Evolutionary conservation across 2,797 vertebrate species (phyloP).

Genomic region (Gephyroberyx darwinii): DNA sequence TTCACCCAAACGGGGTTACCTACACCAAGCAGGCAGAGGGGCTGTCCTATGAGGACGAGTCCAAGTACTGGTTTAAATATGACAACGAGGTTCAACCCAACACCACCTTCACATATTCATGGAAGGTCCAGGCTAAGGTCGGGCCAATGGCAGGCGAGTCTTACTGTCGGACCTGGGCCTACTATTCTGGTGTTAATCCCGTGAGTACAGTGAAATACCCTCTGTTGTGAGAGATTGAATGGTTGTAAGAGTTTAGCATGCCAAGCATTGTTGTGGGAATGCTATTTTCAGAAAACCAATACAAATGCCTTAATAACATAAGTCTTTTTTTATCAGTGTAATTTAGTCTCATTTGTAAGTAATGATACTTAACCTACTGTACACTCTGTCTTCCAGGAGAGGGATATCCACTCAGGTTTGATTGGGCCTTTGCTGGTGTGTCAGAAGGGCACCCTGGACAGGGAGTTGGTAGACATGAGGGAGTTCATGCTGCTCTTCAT

Average conservation of each 20-base stretch:
- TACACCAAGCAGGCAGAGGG: conserved; percentile 96
- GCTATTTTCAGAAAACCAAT: neutral
- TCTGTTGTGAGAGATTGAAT: neutral
- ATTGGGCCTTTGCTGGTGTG: conserved; percentile 95
- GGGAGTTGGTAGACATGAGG: conserved; percentile 55
- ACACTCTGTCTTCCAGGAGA: conserved; percentile 81
- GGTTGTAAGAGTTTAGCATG: neutral
- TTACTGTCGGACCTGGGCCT: conserved; percentile 90
- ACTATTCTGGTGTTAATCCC: conserved; percentile 92
- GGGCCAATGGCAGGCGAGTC: conserved; percentile 83
- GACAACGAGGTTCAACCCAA: conserved; percentile 89
- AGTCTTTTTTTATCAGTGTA: neutral
- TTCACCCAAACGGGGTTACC: conserved; percentile 92
- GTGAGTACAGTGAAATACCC: conserved; percentile 78
- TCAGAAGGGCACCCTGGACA: conserved; percentile 82
- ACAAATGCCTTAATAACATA: too few species aligned
- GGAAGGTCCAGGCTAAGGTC: conserved; percentile 82
- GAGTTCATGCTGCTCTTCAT: conserved; percentile 94
- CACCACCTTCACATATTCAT: conserved; percentile 87
- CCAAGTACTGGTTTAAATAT: conserved; percentile 86
- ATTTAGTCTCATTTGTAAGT: neutral
- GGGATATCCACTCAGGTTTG: conserved; percentile 92
- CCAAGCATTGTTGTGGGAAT: neutral
- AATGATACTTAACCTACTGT: neutral
- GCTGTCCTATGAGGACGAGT: conserved; percentile 89